Base-by-base conservation (phyloP, 2,797 vertebrate genomes). In the Takifugu rubripes region DNA sequence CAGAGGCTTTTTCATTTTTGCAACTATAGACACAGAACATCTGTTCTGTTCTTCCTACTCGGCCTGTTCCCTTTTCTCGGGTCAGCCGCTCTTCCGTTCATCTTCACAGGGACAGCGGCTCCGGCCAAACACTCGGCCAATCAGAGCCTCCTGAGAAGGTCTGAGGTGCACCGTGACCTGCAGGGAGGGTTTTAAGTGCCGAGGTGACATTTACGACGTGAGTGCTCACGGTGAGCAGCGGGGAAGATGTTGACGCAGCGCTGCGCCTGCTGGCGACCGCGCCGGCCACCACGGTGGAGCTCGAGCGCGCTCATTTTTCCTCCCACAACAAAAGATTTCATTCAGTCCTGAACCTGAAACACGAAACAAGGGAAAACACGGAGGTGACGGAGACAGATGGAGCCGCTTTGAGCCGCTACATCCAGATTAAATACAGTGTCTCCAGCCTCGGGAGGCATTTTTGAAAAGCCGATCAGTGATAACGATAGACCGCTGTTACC, bases 161-260 rank as follows among this genome's bases (percentile, higher is more conserved):
- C 48, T 3, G 15, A 45, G 31, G 54, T 46, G 8, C 56, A 63
- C 36, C 42, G 44, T 1, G 25, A 67, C 8, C 75, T 65, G 68
- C 75, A 72, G 68, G 57, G 65, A 77, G 75, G 70, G 73, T 52
- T 56, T 59, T 69, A 71, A 72, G 72, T 75, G 74, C 82, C 56
- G 56, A 83, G 68, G 68, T 89, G 89, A 89, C 88, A 84, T 90
- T 91, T 89, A 90, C 84, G 84, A 87, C 53, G 87, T 86, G 89
- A 77, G 80, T 17, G 79, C 70, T 73, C 84, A 90, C 84, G 83
- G 74, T 77, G 79, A 81, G 78, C 90, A 90, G 87, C 5, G 21
- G 64, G 54, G 56, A 69, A 65, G 61, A 76, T 76, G 75, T 84
- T 84, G 78, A 82, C 76, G 84, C 78, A 75, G 64, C 72, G 48